Evolutionary conservation across 2,888 invertebrate species (phyloP).

Genomic region (Mesopsocus fuscifrons): DNA sequence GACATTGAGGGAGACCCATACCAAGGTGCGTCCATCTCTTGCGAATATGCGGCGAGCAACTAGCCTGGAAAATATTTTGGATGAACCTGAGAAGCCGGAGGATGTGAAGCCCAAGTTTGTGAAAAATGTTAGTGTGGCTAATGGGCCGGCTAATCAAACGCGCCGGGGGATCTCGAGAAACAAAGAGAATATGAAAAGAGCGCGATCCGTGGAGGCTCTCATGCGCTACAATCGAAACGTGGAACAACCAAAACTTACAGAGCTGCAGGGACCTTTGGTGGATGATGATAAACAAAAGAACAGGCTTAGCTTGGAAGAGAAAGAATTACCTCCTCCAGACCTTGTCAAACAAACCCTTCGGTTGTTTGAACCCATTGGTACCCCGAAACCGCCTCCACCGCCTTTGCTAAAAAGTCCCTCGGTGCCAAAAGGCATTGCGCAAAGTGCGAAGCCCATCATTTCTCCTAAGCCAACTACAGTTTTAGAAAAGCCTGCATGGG

Average conservation of each 20-base stretch:
- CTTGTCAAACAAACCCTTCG: conserved; percentile 70
- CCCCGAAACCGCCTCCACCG: conserved; percentile 19
- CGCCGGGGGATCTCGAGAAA: conserved; percentile 12
- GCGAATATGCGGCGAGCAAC: conserved; percentile 54
- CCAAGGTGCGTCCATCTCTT: conserved; percentile 42
- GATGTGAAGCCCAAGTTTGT: conserved; percentile 5
- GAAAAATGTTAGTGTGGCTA: conserved; percentile 14
- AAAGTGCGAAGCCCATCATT: conserved; percentile 29
- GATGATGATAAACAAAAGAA: not conserved
- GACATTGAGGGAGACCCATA: conserved; percentile 54
- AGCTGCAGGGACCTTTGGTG: not conserved
- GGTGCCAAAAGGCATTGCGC: not conserved
- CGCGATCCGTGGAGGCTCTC: conserved; percentile 69
- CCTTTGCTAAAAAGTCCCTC: conserved; percentile 5
- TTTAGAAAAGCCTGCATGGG: too few species aligned
- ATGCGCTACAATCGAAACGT: conserved; percentile 36
- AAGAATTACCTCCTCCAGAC: conserved; percentile 73
- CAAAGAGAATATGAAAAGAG: conserved; percentile 54
- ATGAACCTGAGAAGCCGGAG: conserved; percentile 33
- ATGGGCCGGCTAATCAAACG: conserved; percentile 16
- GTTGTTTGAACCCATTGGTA: conserved; percentile 51
- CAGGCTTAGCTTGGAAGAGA: conserved; percentile 32
- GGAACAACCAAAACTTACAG: not conserved
- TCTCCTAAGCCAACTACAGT: conserved; percentile 27
- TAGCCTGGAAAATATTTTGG: conserved; percentile 67